A percentile compares a stretch with the other conserved stretches of the same genome.
Evolutionary conservation across 2,113 vertebrate genomes (phyloP).

Genomic region (Paradoxurus hermaphroditus): DNA sequence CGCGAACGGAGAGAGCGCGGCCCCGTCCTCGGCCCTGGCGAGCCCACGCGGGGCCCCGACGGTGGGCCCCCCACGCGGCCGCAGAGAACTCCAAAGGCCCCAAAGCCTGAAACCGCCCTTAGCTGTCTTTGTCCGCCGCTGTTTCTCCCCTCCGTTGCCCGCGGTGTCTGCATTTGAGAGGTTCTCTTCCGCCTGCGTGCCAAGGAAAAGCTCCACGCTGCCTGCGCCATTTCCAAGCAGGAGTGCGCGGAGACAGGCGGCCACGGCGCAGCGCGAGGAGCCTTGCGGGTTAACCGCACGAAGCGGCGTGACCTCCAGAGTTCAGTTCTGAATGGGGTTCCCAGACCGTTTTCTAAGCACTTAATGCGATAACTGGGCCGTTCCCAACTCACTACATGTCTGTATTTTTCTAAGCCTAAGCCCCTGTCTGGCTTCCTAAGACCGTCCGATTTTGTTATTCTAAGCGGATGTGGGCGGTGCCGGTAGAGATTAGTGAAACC

Average conservation of each 20-base stretch:
- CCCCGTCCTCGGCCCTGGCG: no score
- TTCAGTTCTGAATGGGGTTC: not conserved
- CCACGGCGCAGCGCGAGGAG: not conserved
- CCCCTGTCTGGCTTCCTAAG: slow-evolving; percentile 63
- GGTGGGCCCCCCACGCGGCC: rapidly evolving
- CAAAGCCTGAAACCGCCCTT: not conserved
- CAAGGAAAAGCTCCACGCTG: not conserved
- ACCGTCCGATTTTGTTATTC: slow-evolving; percentile 41
- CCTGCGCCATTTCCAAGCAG: rapidly evolving
- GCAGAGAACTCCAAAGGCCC: not conserved
- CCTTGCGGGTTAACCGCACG: not conserved
- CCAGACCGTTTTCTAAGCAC: slow-evolving; percentile 5
- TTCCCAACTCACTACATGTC: not conserved
- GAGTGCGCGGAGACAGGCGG: rapidly evolving
- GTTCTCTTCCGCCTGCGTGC: not conserved
- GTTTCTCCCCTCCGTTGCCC: not conserved
- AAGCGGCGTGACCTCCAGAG: not conserved
- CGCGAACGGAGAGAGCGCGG: rapidly evolving
- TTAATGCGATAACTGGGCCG: not conserved
- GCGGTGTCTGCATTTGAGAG: not conserved
- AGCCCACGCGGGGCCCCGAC: rapidly evolving
- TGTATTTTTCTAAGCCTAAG: slow-evolving; percentile 59
- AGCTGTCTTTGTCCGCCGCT: no score
- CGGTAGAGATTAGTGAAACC: not conserved
- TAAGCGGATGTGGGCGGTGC: not conserved